phyloP scores from a whole-genome alignment of 1,140 invertebrate species.

The Drosophila punjabiensis region DNA sequence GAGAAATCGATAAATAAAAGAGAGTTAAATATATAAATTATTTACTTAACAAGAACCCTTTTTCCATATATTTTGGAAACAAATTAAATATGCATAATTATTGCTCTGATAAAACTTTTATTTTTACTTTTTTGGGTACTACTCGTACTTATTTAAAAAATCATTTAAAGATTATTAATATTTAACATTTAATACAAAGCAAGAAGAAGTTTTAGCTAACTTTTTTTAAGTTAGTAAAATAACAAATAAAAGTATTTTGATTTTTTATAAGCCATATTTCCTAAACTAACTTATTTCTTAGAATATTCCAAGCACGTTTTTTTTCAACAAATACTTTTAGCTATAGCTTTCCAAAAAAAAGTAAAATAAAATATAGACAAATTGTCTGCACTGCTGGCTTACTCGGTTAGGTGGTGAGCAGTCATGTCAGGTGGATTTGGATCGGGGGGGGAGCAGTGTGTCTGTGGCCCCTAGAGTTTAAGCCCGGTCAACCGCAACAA shows the following conservation, averaged over 20 bases:
- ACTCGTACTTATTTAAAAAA: too few species aligned
- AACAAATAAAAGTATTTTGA: not conserved
- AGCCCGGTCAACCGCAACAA: slow-evolving; percentile 63
- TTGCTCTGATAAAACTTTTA: not conserved
- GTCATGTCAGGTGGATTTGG: slow-evolving; percentile 22
- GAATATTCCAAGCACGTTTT: not conserved
- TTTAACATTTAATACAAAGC: not conserved
- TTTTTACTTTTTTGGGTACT: too few species aligned
- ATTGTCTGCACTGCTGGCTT: not conserved
- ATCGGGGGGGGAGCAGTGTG: not conserved
- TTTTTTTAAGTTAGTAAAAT: not conserved
- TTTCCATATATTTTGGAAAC: not conserved
- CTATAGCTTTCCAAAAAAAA: not conserved
- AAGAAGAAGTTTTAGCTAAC: too few species aligned
- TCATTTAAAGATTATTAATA: not conserved
- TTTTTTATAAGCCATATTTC: not conserved
- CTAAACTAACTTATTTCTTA: not conserved
- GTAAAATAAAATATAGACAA: not conserved
- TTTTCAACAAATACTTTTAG: not conserved
- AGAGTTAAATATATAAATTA: too few species aligned
- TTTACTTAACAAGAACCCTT: too few species aligned
- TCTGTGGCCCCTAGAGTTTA: slow-evolving; percentile 54
- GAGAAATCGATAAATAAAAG: not conserved
- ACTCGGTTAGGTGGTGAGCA: not conserved
- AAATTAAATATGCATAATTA: not conserved